phyloP scores from a whole-genome alignment of 2,888 invertebrate species.

The Habrosyne pyritoides region DNA sequence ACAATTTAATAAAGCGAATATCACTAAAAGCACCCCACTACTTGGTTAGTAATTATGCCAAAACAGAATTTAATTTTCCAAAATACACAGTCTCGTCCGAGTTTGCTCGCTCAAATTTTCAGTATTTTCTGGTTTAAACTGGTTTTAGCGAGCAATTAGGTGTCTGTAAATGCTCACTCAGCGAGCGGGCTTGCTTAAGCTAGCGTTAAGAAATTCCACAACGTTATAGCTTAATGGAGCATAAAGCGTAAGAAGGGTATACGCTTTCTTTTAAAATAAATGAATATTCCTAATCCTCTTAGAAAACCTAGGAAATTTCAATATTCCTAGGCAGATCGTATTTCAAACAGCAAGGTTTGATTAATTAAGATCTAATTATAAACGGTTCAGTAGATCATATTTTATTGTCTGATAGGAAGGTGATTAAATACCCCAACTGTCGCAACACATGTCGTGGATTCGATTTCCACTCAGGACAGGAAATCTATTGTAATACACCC shows the following conservation, averaged over 20 bases:
- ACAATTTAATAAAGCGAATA: not conserved
- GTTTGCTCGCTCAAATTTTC: slow-evolving; percentile 4
- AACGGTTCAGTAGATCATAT: not conserved
- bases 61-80: slow-evolving; percentile 3
- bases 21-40: not conserved
- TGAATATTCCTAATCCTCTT: slow-evolving; percentile 11
- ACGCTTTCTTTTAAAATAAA: slow-evolving; percentile 15
- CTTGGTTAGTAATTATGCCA: not conserved
- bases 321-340: not conserved
- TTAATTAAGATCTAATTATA: not conserved
- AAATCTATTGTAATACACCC: no score
- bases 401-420: no score
- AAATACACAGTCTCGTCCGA: not conserved
- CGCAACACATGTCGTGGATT: no score
- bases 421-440: no score
- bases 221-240: not conserved
- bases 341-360: not conserved
- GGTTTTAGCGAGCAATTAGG: slow-evolving; percentile 36
- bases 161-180: slow-evolving; percentile 31
- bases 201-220: slow-evolving; percentile 28
- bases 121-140: slow-evolving; percentile 13
- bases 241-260: slow-evolving; percentile 8
- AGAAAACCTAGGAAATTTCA: not conserved
- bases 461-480: no score
- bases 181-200: slow-evolving; percentile 18